Percentiles rank a stretch among this genome's conserved stretches.
Conservation (phyloP, 2,113 vertebrate species). For the Panthera leo region DNA sequence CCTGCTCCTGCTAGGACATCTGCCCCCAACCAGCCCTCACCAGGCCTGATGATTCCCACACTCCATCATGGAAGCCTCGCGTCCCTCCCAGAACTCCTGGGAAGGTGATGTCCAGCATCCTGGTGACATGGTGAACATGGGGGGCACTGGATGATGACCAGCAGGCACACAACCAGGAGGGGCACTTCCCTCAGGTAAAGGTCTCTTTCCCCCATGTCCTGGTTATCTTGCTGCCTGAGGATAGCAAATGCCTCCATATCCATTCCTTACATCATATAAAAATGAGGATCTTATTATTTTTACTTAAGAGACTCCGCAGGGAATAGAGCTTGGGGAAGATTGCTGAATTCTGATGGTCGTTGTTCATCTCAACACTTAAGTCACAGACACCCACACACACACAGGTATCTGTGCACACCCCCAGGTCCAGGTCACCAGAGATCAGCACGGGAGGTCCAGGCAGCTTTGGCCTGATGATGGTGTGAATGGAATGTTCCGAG, state of each 20-base stretch:
- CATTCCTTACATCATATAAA: not conserved
- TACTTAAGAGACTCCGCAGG: not conserved
- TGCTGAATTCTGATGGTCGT: not conserved
- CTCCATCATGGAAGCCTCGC: not conserved
- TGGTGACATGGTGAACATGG: not conserved
- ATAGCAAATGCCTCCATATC: not conserved
- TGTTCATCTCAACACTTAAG: not conserved
- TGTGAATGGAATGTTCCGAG: not conserved
- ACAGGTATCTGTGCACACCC: too few relatives aligned
- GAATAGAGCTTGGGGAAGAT: not conserved
- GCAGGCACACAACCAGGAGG: not conserved
- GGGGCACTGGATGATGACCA: not conserved
- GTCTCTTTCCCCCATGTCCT: not conserved
- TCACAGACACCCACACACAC: not conserved
- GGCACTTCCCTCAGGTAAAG: not conserved
- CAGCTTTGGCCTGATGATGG: not conserved
- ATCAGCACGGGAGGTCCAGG: rapidly evolving
- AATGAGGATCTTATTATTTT: not conserved
- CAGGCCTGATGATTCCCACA: not conserved
- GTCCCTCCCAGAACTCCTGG: not conserved
- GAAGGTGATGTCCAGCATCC: not conserved
- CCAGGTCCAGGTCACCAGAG: not conserved
- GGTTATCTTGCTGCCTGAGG: not conserved
- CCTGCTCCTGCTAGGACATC: not conserved
- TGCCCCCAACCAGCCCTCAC: not conserved